These are phyloP conservation scores for Trematocara marginatum DNA, from an alignment of 2,113 vertebrate genomes.

Conservation along the genomic window DNA sequence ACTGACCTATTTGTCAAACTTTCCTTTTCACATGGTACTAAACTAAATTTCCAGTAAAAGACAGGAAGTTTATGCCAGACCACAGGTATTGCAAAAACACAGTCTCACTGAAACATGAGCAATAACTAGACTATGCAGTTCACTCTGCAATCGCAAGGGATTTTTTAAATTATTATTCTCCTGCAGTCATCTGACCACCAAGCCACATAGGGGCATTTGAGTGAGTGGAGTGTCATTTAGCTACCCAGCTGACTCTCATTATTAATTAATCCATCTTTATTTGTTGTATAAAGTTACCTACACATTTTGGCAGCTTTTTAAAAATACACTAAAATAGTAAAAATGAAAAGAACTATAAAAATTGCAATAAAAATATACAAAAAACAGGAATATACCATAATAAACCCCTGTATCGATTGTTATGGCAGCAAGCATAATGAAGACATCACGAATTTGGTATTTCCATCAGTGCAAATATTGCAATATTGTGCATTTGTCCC, in stretches of 20 bases:
- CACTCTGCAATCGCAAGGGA: not conserved
- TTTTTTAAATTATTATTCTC: not conserved
- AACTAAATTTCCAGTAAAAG: not conserved
- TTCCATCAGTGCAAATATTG: not conserved
- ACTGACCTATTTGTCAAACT: not conserved
- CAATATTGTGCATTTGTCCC: not conserved
- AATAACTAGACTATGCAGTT: not conserved
- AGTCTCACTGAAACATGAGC: not conserved
- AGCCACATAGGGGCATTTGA: not conserved
- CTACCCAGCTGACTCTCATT: not conserved
- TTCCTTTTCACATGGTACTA: not conserved
- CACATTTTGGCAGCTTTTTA: not conserved
- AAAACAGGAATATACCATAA: not conserved
- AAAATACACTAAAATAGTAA: not conserved
- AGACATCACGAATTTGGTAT: rapidly evolving
- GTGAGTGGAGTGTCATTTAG: not conserved
- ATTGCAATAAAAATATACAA: not conserved
- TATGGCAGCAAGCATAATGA: not conserved
- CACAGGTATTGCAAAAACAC: not conserved
- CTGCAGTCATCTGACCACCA: not conserved
- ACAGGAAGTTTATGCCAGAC: not conserved
- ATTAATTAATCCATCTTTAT: not conserved
- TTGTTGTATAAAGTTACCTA: not conserved
- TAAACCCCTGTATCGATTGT: not conserved
- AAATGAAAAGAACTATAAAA: rapidly evolving